These are phyloP conservation scores for Clepsis dumicolana DNA, from an alignment of 2,888 invertebrate species.

Conservation along the genomic window DNA sequence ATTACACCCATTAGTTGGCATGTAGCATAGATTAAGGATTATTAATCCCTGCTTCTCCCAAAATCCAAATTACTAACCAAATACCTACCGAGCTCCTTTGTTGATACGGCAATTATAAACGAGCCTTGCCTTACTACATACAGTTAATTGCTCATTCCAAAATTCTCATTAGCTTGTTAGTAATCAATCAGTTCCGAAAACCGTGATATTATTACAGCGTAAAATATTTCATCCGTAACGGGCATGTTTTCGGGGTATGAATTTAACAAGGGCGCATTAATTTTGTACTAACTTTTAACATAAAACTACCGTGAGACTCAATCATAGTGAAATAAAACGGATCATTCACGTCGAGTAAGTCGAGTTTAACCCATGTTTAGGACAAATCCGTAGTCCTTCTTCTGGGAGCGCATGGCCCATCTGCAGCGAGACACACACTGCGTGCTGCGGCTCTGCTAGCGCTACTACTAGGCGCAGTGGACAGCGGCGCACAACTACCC, in stretches of 20 bases:
- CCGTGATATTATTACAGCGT: constrained; percentile 38
- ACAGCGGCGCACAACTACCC: too few species aligned
- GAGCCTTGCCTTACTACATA: constrained; percentile 51
- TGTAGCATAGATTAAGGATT: constrained; percentile 31
- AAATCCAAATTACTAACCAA: constrained; percentile 12
- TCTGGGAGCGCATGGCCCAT: too few species aligned
- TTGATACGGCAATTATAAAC: constrained; percentile 62
- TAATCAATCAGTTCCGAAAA: constrained; percentile 59
- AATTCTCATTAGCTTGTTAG: constrained; percentile 58
- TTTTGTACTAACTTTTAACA: too few species aligned
- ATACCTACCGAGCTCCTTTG: constrained; percentile 42
- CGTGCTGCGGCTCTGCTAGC: too few species aligned
- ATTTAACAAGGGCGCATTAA: neutral
- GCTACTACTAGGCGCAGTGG: too few species aligned
- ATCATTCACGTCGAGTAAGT: too few species aligned
- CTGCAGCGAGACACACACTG: too few species aligned
- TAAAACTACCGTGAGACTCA: too few species aligned
- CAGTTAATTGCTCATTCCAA: constrained; percentile 60
- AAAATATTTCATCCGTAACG: constrained; percentile 8
- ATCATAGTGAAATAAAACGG: too few species aligned
- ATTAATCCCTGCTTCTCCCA: constrained; percentile 22
- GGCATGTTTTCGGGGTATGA: neutral
- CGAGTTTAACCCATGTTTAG: too few species aligned
- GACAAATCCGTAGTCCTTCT: too few species aligned
- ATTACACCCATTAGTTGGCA: constrained; percentile 23